Base-by-base conservation (phyloP, 2,797 vertebrate genomes). In the Kryptolebias ocellatus region DNA sequence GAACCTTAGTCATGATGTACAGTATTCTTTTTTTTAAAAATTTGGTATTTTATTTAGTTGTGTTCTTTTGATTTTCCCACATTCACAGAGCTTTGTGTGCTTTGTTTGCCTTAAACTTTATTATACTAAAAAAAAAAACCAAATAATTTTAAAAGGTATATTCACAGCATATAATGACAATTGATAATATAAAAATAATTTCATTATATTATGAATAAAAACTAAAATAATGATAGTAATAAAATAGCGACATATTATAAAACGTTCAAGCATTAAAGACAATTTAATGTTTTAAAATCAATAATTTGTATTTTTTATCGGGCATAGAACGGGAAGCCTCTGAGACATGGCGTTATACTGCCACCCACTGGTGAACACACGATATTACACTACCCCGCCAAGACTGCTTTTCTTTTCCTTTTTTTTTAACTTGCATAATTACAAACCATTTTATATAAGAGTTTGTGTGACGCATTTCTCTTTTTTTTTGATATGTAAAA, bases 341-440 rank as follows among this genome's bases (percentile, higher is more conserved):
- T 3, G 27, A 31, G 16, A n/a, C 0, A 18, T 63, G 79, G n/a
- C 71, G 47, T 64, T 59, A 59, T 76, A 68, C 82, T 75, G 77
- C 74, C 78, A 1, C 67, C 1, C 5, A 0, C 16, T 74, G 89
- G 82, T 1, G 6, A 50, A 34, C 46, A 5, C 0, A 0, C 1
- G 1, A 14, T 7, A 72, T 64, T 80, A 16, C 76, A 1, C 1
- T 50, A 5, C 1, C 20, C 10, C 45, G 2, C 24, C 44, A 16
- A 4, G 64, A 15, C 70, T 12, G 4, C 5, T 15, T 17, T 29
- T 34, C 5, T 39, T 31, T 20, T 69, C 39, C 4, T 7, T n/a
- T 31, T 20, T 69, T 44, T 5, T 7, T n/a, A 2, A 49, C 74
- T 90, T 87, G 83, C 82, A 84, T 89, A 89, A 90, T 87, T 74